Percentiles rank a stretch among this genome's conserved stretches.
Evolutionary conservation across 1,140 invertebrate species (phyloP).

Genomic region (Rhyzopertha dominica): DNA sequence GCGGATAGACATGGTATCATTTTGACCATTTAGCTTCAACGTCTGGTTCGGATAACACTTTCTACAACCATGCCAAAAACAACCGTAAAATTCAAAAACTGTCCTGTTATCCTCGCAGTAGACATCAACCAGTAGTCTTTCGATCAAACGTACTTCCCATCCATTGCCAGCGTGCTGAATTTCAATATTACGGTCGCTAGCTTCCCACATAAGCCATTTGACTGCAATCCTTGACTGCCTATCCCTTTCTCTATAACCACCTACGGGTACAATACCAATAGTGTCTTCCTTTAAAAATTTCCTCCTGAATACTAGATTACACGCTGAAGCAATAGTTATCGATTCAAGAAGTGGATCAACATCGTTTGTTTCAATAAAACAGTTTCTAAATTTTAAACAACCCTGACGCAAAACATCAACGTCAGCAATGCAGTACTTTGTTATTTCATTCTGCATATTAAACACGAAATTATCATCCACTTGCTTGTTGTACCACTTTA

Average conservation of each 20-base stretch:
- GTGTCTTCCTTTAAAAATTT: conserved; percentile 8
- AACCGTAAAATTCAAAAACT: conserved; percentile 12
- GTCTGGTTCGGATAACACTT: conserved; percentile 2
- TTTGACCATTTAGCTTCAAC: not conserved
- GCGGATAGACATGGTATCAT: conserved; percentile 1
- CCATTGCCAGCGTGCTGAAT: conserved; percentile 6
- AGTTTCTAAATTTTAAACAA: conserved; percentile 10
- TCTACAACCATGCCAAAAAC: conserved; percentile 9
- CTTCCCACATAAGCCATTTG: conserved; percentile 1
- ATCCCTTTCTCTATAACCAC: not conserved
- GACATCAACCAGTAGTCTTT: conserved; percentile 7
- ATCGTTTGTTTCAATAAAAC: conserved; percentile 7
- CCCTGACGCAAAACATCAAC: conserved; percentile 6
- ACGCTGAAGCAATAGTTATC: conserved; percentile 11
- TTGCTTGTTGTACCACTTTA: conserved; percentile 22
- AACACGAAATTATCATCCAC: conserved; percentile 17
- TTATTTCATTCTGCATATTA: conserved; percentile 22
- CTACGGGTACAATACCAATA: conserved; percentile 8
- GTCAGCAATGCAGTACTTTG: conserved; percentile 18
- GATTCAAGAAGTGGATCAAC: conserved; percentile 12
- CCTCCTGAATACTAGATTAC: conserved; percentile 10
- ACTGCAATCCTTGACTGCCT: not conserved
- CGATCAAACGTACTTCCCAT: not conserved
- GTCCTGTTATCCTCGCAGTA: conserved; percentile 2
- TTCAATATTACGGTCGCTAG: not conserved